Evolutionary conservation across 2,797 vertebrate species (phyloP).

Genomic region (Platyrinchus mystaceus): DNA sequence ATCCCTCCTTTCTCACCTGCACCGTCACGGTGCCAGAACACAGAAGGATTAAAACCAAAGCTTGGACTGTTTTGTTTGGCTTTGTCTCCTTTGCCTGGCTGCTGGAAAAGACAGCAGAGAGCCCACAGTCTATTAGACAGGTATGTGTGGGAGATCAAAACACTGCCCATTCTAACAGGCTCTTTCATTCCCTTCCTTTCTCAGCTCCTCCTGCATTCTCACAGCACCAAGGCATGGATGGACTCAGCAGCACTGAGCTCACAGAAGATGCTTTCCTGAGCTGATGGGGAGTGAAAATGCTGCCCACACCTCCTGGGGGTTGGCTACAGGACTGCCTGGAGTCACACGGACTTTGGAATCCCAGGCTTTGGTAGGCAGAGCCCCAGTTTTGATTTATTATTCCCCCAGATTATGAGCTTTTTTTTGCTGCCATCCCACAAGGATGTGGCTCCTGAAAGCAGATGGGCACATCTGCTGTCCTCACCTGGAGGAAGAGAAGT

Average conservation of each 20-base stretch:
- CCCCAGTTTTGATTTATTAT: background rate
- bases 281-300: background rate
- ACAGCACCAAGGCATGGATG: background rate
- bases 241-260: background rate
- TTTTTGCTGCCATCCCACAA: background rate
- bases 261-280: background rate
- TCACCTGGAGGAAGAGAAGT: background rate
- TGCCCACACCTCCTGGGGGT: accelerated
- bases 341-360: background rate
- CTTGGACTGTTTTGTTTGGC: background rate
- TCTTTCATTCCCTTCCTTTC: background rate
- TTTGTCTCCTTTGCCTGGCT: background rate
- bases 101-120: background rate
- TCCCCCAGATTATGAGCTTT: too few species aligned
- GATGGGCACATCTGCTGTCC: background rate
- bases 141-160: background rate
- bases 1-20: background rate
- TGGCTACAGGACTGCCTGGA: background rate
- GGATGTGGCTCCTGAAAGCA: background rate
- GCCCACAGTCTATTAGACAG: background rate
- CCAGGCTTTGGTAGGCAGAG: background rate
- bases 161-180: accelerated
- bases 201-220: background rate
- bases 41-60: background rate
- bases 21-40: background rate